Evolutionary conservation across 2,797 vertebrate species (phyloP), one percentile per base, ranked within the genome.

Genomic region (Megaceryle alcyon): DNA sequence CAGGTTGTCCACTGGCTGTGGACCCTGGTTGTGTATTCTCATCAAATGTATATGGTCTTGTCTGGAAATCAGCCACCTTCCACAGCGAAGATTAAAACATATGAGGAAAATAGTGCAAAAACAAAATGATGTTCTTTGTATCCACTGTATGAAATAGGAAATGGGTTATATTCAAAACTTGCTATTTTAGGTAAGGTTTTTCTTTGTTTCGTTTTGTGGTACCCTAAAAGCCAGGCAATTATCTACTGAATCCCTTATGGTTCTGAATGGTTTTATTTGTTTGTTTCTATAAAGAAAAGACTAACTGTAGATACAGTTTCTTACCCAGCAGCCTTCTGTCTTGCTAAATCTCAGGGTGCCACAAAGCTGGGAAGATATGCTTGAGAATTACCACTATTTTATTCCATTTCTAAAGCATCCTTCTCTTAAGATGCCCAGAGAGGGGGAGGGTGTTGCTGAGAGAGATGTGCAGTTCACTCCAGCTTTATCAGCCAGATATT

Each of bases 1-100:
- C 21, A 37, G 12, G 15, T 25, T 81, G 44, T 41, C 28, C 21
- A 3, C 49, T 69, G 46, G 37, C 57, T 84, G 18, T 57, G 56
- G 56, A 33, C 20, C 2, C 1, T 61, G n/a, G 17, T 10, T 2
- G 0, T 12, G 7, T 1, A 4, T 54, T n/a, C 14, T 66, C 33
- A 66, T 37, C 3, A 70, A 33, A 33, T 37, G 43, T 4, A 1
- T 14, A 1, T 35, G 29, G 18, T 3, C 48, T 89, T 70, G 16
- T 23, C 68, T 92, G 43, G 68, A 85, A 66, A 35, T 23, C 0
- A 0, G 18, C n/a, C 60, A 28, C 19, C 9, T 17, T 68, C 6
- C 33, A 33, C 9, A 72, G 33, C 9, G 3, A 43, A 57, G n/a
- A 19, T 35, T 65, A 18, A 91, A 33, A n/a, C 20, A 22, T n/a